Evolutionary conservation across 1,140 invertebrate species (phyloP).

Genomic region (Calliphora vicina): DNA sequence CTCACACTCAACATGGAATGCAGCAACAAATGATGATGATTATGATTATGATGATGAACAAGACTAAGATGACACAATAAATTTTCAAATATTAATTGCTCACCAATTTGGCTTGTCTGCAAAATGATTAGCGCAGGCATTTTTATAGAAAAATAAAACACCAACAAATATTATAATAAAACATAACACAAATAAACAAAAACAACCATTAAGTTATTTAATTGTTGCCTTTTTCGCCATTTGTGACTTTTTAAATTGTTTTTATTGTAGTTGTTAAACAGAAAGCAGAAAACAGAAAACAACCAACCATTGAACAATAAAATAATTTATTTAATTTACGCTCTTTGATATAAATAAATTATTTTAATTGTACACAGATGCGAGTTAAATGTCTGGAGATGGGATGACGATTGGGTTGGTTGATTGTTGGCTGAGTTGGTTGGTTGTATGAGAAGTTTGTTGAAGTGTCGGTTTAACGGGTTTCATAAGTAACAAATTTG

Average conservation of each 20-base stretch:
- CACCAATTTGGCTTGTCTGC: constrained; percentile 61
- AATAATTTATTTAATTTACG: no score
- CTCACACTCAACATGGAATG: background rate
- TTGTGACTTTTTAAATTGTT: background rate
- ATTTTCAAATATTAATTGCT: constrained; percentile 46
- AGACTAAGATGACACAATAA: constrained; percentile 30
- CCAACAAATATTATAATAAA: no score
- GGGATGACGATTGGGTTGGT: no score
- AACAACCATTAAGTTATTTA: background rate
- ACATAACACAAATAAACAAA: background rate
- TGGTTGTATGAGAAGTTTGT: no score
- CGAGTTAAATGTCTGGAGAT: no score
- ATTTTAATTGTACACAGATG: no score
- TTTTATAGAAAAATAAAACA: background rate
- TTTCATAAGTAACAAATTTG: no score
- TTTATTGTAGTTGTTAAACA: no score
- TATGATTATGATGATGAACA: no score
- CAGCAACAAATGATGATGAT: background rate
- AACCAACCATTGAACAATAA: background rate
- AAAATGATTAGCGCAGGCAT: constrained; percentile 44
- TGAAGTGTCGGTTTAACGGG: no score
- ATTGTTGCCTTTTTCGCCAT: background rate
- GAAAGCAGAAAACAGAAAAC: background rate
- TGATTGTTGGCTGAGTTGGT: no score
- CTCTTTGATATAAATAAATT: no score